Percentiles rank a stretch among this genome's conserved stretches.
These are phyloP conservation scores for Caenorhabditis latens DNA, from an alignment of 1,140 invertebrate genomes.

Conservation along the genomic window DNA sequence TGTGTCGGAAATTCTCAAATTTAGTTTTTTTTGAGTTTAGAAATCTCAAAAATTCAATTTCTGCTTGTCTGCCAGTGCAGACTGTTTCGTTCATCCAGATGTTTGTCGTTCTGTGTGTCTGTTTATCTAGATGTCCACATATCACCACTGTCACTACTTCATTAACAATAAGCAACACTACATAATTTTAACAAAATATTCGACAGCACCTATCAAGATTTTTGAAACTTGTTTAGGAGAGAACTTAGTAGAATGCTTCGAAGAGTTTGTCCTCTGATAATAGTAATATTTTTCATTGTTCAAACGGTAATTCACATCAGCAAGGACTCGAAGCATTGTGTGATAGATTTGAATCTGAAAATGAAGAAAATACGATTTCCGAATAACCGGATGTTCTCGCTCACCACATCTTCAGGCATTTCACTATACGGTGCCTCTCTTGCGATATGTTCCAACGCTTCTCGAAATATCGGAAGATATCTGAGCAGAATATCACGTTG, in stretches of 20 bases:
- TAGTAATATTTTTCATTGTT: not conserved
- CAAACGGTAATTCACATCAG: not conserved
- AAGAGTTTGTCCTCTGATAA: not conserved
- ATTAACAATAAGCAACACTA: not conserved
- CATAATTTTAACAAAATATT: constrained; percentile 1
- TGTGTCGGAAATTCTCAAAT: too few relatives aligned
- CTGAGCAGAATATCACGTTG: not conserved
- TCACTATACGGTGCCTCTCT: not conserved
- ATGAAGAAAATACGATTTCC: not conserved
- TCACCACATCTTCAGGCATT: not conserved
- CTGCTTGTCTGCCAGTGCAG: too few relatives aligned
- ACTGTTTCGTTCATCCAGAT: too few relatives aligned
- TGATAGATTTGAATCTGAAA: not conserved
- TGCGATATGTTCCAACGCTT: not conserved
- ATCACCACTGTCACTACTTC: too few relatives aligned
- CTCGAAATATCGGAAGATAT: not conserved
- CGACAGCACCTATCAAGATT: not conserved
- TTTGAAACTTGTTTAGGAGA: not conserved
- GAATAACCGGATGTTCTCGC: not conserved
- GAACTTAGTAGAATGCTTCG: not conserved
- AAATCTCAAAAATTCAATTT: too few relatives aligned
- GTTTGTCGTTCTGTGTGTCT: too few relatives aligned
- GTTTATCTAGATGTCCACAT: too few relatives aligned
- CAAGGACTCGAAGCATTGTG: not conserved
- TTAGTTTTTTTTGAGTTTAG: too few relatives aligned